phyloP scores from a whole-genome alignment of 2,113 vertebrate genomes.

The Micromys minutus region DNA sequence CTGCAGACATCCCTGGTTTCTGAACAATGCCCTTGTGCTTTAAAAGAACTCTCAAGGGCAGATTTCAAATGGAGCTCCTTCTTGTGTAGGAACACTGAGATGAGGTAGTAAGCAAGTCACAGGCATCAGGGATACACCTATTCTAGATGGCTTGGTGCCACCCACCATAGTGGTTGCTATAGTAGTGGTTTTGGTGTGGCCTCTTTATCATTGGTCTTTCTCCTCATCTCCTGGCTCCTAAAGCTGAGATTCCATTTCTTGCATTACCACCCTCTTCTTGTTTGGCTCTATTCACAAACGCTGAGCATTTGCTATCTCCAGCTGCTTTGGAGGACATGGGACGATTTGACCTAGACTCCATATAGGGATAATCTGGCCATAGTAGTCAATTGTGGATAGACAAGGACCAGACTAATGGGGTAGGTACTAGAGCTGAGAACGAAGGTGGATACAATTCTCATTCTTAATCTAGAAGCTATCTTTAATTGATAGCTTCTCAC shows the following conservation, averaged over 20 bases:
- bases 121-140: not conserved
- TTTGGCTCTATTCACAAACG: not conserved
- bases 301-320: not conserved
- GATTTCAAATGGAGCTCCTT: not conserved
- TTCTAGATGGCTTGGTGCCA: not conserved
- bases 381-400: not conserved
- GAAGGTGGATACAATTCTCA: not conserved
- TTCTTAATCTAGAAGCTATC: not conserved
- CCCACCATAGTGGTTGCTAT: not conserved
- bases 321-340: not conserved
- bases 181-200: not conserved
- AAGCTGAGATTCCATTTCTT: not conserved
- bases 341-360: not conserved
- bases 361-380: not conserved
- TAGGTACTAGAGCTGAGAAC: not conserved
- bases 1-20: not conserved
- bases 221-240: not conserved
- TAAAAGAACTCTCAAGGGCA: slow-evolving; percentile 2
- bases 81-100: not conserved
- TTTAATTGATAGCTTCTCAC: not conserved
- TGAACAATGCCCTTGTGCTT: not conserved
- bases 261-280: not conserved
- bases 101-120: not conserved
- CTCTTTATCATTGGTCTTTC: not conserved
- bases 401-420: not conserved